Conservation (phyloP, 2,113 vertebrate species). For the Lontra canadensis region DNA sequence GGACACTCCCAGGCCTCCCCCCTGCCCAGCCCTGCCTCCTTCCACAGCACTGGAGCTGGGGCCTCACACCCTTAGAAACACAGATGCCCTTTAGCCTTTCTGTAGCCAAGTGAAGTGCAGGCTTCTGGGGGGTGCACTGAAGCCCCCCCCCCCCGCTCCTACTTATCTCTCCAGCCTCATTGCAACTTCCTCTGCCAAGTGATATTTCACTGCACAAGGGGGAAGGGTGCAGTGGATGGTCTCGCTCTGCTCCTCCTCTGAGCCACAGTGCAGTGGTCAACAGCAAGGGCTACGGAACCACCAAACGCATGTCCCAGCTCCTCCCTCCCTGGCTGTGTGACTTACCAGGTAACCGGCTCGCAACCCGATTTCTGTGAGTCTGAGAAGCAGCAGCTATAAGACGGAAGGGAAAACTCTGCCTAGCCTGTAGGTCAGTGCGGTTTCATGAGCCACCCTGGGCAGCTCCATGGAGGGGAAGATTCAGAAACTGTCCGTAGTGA, state of each 20-base stretch:
- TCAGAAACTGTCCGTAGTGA: background rate
- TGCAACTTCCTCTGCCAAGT: background rate
- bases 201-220: background rate
- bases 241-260: background rate
- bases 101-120: background rate
- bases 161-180: background rate
- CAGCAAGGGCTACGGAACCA: fast-evolving
- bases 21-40: background rate
- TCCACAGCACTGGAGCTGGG: background rate
- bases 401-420: background rate
- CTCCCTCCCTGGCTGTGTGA: background rate
- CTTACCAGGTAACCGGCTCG: background rate
- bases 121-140: background rate
- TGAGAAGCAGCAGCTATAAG: background rate
- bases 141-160: background rate
- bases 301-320: no score
- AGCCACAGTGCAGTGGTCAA: fast-evolving
- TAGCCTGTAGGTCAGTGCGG: background rate
- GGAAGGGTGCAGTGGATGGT: fast-evolving
- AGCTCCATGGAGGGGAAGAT: fast-evolving
- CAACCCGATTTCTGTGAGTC: background rate
- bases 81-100: background rate
- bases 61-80: background rate
- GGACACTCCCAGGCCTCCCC: background rate
- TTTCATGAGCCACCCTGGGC: background rate